Evolutionary conservation across 2,113 vertebrate genomes (phyloP), one percentile per base, ranked within the genome.

Genomic region (Ochotona curzoniae): DNA sequence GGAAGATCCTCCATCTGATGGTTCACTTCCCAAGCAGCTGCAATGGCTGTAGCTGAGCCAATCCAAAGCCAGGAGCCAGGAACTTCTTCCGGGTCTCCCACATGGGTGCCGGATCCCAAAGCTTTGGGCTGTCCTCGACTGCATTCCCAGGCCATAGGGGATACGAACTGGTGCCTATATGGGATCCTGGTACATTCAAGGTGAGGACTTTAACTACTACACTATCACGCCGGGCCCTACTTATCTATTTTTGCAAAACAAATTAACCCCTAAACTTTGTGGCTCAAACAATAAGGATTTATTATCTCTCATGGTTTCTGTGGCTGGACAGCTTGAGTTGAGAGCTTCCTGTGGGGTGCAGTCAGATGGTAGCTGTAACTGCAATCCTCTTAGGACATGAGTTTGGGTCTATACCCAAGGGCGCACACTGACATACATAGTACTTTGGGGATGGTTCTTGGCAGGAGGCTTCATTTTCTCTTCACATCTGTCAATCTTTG

Each of bases 171-270:
- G n/a, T n/a, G n/a, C n/a, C n/a, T n/a, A n/a, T n/a, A n/a, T n/a
- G n/a, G n/a, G n/a, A n/a, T n/a, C n/a, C n/a, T n/a, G n/a, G n/a
- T n/a, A n/a, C n/a, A n/a, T n/a, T n/a, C n/a, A n/a, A n/a, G n/a
- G n/a, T n/a, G n/a, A n/a, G n/a, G n/a, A n/a, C n/a, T n/a, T n/a
- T n/a, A n/a, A n/a, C n/a, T n/a, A n/a, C n/a, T n/a, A n/a, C n/a
- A n/a, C n/a, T n/a, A n/a, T n/a, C n/a, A n/a, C n/a, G n/a, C n/a
- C n/a, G n/a, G n/a, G n/a, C n/a, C n/a, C n/a, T n/a, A n/a, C n/a
- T 84, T 75, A 63, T 73, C 61, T 92, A 92, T 61, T 92, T 47
- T 44, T 66, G 32, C 20, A 66, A 88, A 89, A 71, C 70, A 83
- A 81, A 61, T 67, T 66, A 64, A n/a, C n/a, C 63, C 90, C 75